phyloP scores from a whole-genome alignment of 2,888 invertebrate species.

The Malthinus seriepunctatus region DNA sequence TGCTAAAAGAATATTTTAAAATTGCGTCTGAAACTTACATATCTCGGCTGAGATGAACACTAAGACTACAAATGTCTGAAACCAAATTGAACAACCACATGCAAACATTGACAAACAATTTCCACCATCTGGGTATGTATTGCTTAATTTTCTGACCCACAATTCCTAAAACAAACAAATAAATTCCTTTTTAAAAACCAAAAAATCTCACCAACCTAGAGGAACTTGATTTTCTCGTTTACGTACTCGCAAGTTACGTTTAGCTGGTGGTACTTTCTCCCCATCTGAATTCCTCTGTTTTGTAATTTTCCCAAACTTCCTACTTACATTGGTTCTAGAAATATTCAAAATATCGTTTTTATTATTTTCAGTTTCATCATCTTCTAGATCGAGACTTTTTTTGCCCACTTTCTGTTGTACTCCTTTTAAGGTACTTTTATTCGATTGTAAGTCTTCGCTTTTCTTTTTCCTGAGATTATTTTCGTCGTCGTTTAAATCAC shows the following conservation, averaged over 20 bases:
- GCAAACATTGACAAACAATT: conserved; percentile 61
- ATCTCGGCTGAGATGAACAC: conserved; percentile 70
- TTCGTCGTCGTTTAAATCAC: conserved; percentile 53
- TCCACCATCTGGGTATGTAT: conserved; percentile 60
- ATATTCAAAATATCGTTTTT: conserved; percentile 45
- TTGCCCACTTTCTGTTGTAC: conserved; percentile 56
- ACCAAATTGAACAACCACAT: conserved; percentile 80
- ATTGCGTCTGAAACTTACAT: conserved; percentile 57
- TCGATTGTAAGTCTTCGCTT: conserved; percentile 52
- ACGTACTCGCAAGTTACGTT: conserved; percentile 60
- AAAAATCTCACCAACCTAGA: conserved; percentile 42
- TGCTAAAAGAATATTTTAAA: no score
- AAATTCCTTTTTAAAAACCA: conserved; percentile 4
- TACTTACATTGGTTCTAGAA: conserved; percentile 46
- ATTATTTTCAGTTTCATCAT: conserved; percentile 41
- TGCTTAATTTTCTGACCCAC: conserved; percentile 55
- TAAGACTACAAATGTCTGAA: conserved; percentile 80
- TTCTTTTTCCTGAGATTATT: conserved; percentile 44
- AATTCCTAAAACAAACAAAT: conserved; percentile 42
- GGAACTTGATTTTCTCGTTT: conserved; percentile 54
- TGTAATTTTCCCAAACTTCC: conserved; percentile 41
- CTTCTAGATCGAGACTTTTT: conserved; percentile 45
- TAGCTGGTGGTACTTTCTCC: conserved; percentile 47
- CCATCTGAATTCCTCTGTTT: conserved; percentile 44
- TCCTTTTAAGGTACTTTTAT: conserved; percentile 56